Conservation (phyloP, 1,140 invertebrate genomes). For the Lepidurus arcticus region DNA sequence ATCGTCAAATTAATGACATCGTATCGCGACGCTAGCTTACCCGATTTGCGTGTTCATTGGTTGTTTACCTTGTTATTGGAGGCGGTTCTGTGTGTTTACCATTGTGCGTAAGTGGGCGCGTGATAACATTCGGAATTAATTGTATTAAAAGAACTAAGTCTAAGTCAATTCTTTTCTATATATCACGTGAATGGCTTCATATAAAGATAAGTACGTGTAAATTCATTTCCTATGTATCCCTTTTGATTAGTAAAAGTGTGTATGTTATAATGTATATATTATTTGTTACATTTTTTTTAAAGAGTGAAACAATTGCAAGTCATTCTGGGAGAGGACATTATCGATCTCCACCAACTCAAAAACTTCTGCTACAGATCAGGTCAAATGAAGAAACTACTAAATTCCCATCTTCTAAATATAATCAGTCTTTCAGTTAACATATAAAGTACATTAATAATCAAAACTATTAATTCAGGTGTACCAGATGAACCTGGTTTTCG, state of each 20-base stretch:
- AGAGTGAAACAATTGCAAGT: slow-evolving; percentile 33
- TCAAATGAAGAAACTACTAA: not conserved
- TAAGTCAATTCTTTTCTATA: too few species aligned
- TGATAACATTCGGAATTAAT: too few species aligned
- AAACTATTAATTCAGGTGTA: slow-evolving; percentile 56
- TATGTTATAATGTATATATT: not conserved
- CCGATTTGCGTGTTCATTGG: too few species aligned
- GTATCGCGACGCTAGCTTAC: too few species aligned
- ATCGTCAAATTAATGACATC: too few species aligned
- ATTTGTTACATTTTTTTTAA: not conserved
- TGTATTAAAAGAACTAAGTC: not conserved
- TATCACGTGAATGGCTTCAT: not conserved
- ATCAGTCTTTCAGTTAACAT: too few species aligned
- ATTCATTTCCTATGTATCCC: not conserved
- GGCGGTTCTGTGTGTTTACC: too few species aligned
- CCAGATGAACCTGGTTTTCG: slow-evolving; percentile 72
- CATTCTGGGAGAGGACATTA: slow-evolving; percentile 12
- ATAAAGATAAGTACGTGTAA: not conserved
- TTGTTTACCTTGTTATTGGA: too few species aligned
- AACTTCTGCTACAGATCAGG: not conserved
- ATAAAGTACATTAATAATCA: not conserved
- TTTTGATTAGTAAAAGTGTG: not conserved
- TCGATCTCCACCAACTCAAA: slow-evolving; percentile 3
- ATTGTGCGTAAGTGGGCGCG: too few species aligned
- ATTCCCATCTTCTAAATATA: too few species aligned